Base-by-base conservation (phyloP, 2,888 invertebrate genomes). In the Eupithecia insigniata region DNA sequence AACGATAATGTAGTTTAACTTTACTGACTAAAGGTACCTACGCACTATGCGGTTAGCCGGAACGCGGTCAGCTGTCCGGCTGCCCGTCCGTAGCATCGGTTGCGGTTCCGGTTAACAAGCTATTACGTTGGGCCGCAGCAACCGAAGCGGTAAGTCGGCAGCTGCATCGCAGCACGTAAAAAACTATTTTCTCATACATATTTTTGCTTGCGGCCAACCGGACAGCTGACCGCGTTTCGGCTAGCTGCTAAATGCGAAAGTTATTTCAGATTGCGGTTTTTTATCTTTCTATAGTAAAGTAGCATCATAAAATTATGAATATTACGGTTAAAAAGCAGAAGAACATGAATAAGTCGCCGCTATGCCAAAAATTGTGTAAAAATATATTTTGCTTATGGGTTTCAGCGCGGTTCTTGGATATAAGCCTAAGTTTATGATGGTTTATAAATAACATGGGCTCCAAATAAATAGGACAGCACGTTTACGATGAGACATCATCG, bases 401-500 rank as follows among this genome's bases (percentile, higher is more conserved):
- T 51, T 46, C 10, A 46, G 46, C n/a, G 46, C 12, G 22, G 55
- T 22, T 2, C n/a, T 10, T 55, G 7, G 0, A 43, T n/a, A n/a
- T n/a, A 7, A 43, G 26, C 26, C 26, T 22, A 14, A 4, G 22
- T 26, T 55, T 14, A 14, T 14, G 12, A 26, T 22, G 26, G 12
- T 55, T 51, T 55, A 55, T 55, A 12, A 26, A 55, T 55, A 55
- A 26, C 55, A 55, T 10, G 55, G 12, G 12, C 12, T 3, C 55
- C 8, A 14, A 55, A 55, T 55, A 55, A 55, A 55, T 69, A 69
- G 28, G 58, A 67, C 67, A 67, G 46, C 36, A 62, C 61, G 61
- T 62, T 73, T 73, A 70, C 67, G 67, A 64, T 58, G 55, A 30
- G 43, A 58, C 64, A 58, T 67, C 61, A 66, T 73, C 69, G n/a